Evolutionary conservation across 2,797 vertebrate species (phyloP).

Genomic region (Xiphophorus birchmanni): DNA sequence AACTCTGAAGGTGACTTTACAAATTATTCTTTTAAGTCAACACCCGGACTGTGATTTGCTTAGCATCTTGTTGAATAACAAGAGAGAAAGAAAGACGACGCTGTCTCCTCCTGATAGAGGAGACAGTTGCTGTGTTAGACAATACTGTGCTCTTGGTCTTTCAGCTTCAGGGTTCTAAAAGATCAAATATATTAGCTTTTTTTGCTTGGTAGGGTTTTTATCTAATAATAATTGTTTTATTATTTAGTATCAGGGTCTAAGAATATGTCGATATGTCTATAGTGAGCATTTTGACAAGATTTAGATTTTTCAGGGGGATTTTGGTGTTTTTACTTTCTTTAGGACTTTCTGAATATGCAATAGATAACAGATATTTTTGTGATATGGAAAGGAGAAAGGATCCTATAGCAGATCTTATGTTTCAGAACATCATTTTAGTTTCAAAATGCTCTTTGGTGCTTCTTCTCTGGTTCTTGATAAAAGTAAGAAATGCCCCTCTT

Average conservation of each 20-base stretch:
- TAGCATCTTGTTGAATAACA: neutral
- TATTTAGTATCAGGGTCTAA: constrained; percentile 16
- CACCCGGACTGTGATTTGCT: neutral
- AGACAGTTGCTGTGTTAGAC: neutral
- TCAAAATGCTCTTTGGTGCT: neutral
- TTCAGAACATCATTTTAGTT: neutral
- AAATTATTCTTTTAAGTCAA: constrained; percentile 3
- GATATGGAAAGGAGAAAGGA: neutral
- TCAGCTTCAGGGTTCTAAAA: neutral
- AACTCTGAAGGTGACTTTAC: neutral
- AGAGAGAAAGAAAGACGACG: too few species aligned
- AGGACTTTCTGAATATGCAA: neutral
- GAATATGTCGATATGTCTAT: neutral
- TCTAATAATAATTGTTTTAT: neutral
- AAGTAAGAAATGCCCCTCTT: neutral
- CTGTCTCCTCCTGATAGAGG: neutral
- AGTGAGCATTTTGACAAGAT: neutral
- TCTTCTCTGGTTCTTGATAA: neutral
- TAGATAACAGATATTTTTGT: neutral
- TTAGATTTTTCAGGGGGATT: neutral
- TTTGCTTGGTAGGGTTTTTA: neutral
- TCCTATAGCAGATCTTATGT: neutral
- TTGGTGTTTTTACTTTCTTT: neutral
- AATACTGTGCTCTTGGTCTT: neutral
- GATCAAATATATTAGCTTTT: neutral